Conservation (phyloP, 2,888 invertebrate genomes). For the Dynastes hyllus region DNA sequence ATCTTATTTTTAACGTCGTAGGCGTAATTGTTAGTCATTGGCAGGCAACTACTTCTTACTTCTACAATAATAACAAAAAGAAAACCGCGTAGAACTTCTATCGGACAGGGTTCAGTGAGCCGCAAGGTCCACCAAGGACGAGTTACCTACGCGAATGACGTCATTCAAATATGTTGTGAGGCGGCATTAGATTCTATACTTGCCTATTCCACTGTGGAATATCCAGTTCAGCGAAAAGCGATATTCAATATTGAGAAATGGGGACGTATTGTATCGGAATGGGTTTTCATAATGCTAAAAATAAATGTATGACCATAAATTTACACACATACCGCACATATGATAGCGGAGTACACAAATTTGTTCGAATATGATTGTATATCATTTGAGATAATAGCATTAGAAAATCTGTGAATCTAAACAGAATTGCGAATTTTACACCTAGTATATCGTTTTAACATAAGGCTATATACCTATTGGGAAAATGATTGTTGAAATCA, state of each 20-base stretch:
- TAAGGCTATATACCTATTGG: too few species aligned
- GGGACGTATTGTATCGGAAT: background rate
- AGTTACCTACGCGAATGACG: conserved; percentile 51
- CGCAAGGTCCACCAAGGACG: conserved; percentile 54
- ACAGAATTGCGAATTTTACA: too few species aligned
- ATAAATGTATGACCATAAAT: background rate
- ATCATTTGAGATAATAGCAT: too few species aligned
- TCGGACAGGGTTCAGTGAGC: conserved; percentile 52
- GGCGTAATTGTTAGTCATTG: conserved; percentile 32
- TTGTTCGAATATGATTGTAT: too few species aligned
- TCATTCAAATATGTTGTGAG: conserved; percentile 34
- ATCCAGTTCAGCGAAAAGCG: background rate
- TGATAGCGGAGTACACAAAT: too few species aligned
- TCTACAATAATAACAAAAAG: conserved; percentile 26
- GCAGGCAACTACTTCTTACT: conserved; percentile 21
- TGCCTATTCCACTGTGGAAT: background rate
- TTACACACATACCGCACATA: too few species aligned
- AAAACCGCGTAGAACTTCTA: conserved; percentile 33
- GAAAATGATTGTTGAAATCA: too few species aligned
- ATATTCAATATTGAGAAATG: background rate
- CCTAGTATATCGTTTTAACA: too few species aligned
- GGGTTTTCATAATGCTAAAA: background rate
- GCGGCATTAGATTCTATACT: conserved; percentile 29
- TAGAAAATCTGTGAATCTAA: too few species aligned
- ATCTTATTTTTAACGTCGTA: conserved; percentile 38